Conservation (phyloP, 1,140 invertebrate species). For the Dermatophagoides farinae region DNA sequence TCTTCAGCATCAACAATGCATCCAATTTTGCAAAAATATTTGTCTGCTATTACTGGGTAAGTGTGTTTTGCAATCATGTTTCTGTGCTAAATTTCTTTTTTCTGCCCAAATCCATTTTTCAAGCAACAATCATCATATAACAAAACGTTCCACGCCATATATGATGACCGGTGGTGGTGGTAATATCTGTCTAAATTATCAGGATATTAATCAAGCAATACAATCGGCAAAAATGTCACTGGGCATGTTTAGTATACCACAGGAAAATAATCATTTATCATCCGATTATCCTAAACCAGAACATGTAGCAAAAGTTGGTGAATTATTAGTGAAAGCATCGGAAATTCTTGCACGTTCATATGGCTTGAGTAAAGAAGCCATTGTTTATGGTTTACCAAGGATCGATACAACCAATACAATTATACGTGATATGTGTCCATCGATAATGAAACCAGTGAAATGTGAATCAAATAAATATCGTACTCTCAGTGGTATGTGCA, state of each 20-base stretch:
- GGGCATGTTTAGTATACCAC: slow-evolving; percentile 19
- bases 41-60: not conserved
- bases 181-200: slow-evolving; percentile 66
- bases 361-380: slow-evolving; percentile 56
- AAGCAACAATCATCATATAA: not conserved
- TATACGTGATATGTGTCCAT: slow-evolving; percentile 63
- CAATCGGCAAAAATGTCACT: slow-evolving; percentile 53
- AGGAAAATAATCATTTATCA: slow-evolving; percentile 20
- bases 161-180: slow-evolving; percentile 27
- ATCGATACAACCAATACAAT: slow-evolving; percentile 75
- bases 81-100: not conserved
- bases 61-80: not conserved
- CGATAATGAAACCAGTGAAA: slow-evolving; percentile 62
- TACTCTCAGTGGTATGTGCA: slow-evolving; percentile 70
- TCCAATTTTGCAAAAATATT: not conserved
- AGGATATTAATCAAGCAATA: slow-evolving; percentile 71
- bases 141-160: slow-evolving; percentile 15
- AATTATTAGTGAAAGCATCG: slow-evolving; percentile 50
- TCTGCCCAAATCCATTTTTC: too few relatives aligned
- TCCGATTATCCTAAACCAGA: slow-evolving; percentile 20
- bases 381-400: slow-evolving; percentile 61
- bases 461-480: slow-evolving; percentile 35
- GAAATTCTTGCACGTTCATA: slow-evolving; percentile 62
- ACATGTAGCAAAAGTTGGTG: slow-evolving; percentile 20
- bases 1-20: not conserved